These are phyloP conservation scores for Sebastes steindachneri DNA, from an alignment of 2,797 vertebrate species.

Conservation along the genomic window DNA sequence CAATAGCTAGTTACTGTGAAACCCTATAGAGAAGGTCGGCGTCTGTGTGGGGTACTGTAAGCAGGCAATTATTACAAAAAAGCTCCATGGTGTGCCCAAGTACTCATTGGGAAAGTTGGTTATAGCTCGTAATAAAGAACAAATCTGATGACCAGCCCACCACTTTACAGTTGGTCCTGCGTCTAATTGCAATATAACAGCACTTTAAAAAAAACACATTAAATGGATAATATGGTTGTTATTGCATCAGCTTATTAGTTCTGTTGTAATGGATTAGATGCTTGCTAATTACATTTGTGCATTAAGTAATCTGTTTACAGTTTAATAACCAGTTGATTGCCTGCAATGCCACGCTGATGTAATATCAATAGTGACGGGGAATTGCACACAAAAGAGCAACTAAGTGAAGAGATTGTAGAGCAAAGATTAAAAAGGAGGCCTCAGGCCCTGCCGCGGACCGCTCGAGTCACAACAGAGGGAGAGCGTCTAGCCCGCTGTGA, in stretches of 20 bases:
- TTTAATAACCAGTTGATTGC: slow-evolving; percentile 45
- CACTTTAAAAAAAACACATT: slow-evolving; percentile 9
- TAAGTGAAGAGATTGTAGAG: slow-evolving; percentile 5
- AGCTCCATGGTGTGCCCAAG: slow-evolving; percentile 9
- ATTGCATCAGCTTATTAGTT: slow-evolving; percentile 36
- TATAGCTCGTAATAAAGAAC: slow-evolving; percentile 19
- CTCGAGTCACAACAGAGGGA: slow-evolving; percentile 49
- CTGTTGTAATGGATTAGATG: slow-evolving; percentile 30
- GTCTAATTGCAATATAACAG: slow-evolving; percentile 17
- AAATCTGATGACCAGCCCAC: slow-evolving; percentile 2
- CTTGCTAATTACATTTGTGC: slow-evolving; percentile 30
- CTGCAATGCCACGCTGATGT: background rate
- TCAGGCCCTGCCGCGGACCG: background rate
- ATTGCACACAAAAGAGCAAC: slow-evolving; percentile 3
- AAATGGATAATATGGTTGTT: slow-evolving; percentile 36
- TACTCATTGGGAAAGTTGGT: slow-evolving; percentile 22
- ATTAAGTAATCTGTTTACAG: slow-evolving; percentile 27
- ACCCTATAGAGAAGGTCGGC: slow-evolving; percentile 2
- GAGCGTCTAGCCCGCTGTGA: slow-evolving; percentile 48
- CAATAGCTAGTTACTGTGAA: slow-evolving; percentile 23
- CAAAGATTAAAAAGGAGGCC: background rate
- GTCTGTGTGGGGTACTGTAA: slow-evolving; percentile 28
- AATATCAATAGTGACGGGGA: background rate
- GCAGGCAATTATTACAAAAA: slow-evolving; percentile 33
- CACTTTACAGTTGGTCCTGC: slow-evolving; percentile 13